Conservation (phyloP, 2,113 vertebrate genomes). For the Notechis scutatus region DNA sequence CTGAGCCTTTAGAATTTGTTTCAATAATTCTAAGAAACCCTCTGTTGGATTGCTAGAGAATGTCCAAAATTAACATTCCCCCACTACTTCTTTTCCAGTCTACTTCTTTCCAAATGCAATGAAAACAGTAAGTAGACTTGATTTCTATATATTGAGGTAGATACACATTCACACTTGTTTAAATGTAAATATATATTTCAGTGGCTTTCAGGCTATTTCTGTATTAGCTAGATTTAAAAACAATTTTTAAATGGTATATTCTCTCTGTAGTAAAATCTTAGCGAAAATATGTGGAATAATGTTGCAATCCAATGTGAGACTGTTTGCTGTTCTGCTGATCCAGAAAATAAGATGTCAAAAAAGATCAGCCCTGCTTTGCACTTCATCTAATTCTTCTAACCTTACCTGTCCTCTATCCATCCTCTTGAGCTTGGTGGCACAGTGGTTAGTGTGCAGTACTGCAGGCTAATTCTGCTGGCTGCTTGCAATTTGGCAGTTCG, state of each 20-base stretch:
- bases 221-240: not conserved
- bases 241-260: not conserved
- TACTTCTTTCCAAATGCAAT: conserved; percentile 72
- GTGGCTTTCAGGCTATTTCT: not conserved
- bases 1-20: not conserved
- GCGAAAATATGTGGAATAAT: not conserved
- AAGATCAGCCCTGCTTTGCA: not conserved
- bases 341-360: not conserved
- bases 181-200: not conserved
- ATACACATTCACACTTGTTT: not conserved
- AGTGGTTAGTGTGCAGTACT: no score
- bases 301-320: not conserved
- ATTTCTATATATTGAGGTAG: not conserved
- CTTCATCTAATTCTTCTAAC: not conserved
- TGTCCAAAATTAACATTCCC: not conserved
- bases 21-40: not conserved
- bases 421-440: no score
- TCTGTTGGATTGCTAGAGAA: not conserved
- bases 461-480: no score
- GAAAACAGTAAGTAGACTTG: conserved; percentile 71
- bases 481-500: no score
- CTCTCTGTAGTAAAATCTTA: not conserved
- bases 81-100: conserved; percentile 55
- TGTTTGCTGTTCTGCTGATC: not conserved
- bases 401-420: not conserved